Evolutionary conservation across 2,888 invertebrate species (phyloP).

Genomic region (Hirtodrosophila histrioides): DNA sequence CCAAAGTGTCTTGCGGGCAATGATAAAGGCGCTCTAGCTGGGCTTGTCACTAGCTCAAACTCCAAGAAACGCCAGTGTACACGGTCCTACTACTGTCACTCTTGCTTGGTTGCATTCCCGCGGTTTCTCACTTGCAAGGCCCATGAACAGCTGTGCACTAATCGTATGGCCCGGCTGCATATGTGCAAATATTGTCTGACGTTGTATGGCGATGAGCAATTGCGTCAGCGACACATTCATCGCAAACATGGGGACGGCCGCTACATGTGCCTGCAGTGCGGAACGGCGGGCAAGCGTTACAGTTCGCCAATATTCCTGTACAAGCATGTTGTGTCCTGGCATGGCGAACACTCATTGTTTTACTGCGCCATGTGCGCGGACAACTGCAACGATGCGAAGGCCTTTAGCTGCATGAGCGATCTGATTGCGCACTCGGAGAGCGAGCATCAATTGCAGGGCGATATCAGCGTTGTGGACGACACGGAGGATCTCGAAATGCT

Average conservation of each 20-base stretch:
- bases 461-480: constrained; percentile 54
- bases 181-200: constrained; percentile 62
- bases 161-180: constrained; percentile 40
- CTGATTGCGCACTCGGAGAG: constrained; percentile 52
- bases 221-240: constrained; percentile 48
- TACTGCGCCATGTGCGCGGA: constrained; percentile 65
- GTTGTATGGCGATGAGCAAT: constrained; percentile 56
- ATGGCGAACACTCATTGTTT: constrained; percentile 63
- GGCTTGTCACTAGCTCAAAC: background rate
- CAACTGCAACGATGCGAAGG: constrained; percentile 52
- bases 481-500: constrained; percentile 67
- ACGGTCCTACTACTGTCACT: constrained; percentile 52
- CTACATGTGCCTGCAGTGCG: constrained; percentile 62
- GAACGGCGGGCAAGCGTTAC: constrained; percentile 60
- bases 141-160: constrained; percentile 53
- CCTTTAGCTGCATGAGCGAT: constrained; percentile 44
- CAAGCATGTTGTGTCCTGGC: constrained; percentile 64
- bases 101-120: constrained; percentile 42
- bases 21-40: background rate
- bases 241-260: constrained; percentile 52
- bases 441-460: constrained; percentile 46
- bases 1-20: constrained; percentile 14
- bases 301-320: constrained; percentile 52
- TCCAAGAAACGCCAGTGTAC: background rate
- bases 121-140: constrained; percentile 50